Conservation (phyloP, 2,797 vertebrate genomes). For the Lutjanus argentimaculatus region DNA sequence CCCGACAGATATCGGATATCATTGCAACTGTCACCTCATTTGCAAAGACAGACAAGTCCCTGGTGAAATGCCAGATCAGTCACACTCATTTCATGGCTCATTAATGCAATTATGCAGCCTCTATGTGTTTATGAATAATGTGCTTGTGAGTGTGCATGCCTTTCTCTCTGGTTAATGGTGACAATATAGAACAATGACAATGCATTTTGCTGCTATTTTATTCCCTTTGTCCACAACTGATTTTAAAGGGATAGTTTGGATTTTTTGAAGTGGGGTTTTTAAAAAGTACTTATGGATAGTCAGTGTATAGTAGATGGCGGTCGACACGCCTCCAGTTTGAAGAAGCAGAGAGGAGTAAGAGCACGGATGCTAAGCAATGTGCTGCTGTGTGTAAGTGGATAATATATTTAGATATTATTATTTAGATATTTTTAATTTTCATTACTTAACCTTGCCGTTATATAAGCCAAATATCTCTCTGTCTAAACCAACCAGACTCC, state of each 20-base stretch:
- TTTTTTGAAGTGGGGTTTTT: too few relatives aligned
- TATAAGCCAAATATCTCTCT: too few relatives aligned
- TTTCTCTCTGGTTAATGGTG: slow-evolving; percentile 11
- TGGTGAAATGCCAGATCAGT: slow-evolving; percentile 64
- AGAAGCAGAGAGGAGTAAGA: too few relatives aligned
- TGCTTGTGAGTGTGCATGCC: slow-evolving; percentile 27
- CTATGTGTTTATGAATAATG: slow-evolving; percentile 56
- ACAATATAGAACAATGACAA: slow-evolving; percentile 31
- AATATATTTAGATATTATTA: too few relatives aligned
- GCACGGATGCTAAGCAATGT: too few relatives aligned
- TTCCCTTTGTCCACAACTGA: neutral
- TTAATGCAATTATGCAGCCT: slow-evolving; percentile 71
- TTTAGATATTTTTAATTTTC: too few relatives aligned
- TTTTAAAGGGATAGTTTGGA: neutral
- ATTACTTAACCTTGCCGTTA: too few relatives aligned
- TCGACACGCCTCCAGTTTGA: too few relatives aligned
- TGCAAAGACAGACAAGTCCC: slow-evolving; percentile 69
- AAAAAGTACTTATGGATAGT: too few relatives aligned
- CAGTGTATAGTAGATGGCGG: too few relatives aligned
- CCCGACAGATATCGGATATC: slow-evolving; percentile 49
- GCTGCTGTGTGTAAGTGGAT: too few relatives aligned
- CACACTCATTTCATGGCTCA: slow-evolving; percentile 73
- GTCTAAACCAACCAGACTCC: too few relatives aligned
- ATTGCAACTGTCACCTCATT: slow-evolving; percentile 58
- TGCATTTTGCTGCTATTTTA: slow-evolving; percentile 23